Conservation (phyloP, 2,797 vertebrate species). For the Pseudotriccus pelzelni region DNA sequence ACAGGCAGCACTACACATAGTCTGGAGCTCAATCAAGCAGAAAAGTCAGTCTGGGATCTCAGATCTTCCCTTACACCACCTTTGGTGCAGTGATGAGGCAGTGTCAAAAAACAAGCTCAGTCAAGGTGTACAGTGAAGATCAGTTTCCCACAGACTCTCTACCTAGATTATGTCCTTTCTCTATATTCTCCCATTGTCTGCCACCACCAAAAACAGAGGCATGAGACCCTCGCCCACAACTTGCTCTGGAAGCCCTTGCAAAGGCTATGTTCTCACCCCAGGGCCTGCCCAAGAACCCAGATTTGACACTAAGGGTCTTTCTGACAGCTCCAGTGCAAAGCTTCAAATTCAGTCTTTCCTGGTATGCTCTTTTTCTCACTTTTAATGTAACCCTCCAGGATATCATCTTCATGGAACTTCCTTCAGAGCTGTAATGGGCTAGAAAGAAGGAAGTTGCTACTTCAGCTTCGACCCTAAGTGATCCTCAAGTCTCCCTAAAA, state of each 20-base stretch:
- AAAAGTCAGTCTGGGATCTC: background rate
- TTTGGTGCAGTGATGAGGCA: background rate
- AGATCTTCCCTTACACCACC: background rate
- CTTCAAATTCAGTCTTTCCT: background rate
- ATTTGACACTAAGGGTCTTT: background rate
- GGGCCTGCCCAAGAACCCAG: background rate
- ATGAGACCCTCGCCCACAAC: fast-evolving
- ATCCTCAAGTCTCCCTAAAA: background rate
- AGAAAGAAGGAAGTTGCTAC: background rate
- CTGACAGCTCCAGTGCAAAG: background rate
- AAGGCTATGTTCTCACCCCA: background rate
- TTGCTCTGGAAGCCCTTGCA: background rate
- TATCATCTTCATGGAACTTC: background rate
- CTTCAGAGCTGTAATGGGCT: background rate
- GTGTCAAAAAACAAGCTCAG: background rate
- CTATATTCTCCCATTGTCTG: background rate
- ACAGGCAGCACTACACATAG: fast-evolving
- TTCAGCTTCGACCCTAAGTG: background rate
- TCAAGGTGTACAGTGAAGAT: background rate
- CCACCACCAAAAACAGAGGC: background rate
- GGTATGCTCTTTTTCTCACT: background rate
- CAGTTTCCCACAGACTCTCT: background rate
- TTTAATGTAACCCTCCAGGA: background rate
- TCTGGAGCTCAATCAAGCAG: background rate
- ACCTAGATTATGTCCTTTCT: background rate